Evolutionary conservation across 1,140 invertebrate genomes (phyloP), one percentile per base, ranked within the genome.

Genomic region (Drusus annulatus): DNA sequence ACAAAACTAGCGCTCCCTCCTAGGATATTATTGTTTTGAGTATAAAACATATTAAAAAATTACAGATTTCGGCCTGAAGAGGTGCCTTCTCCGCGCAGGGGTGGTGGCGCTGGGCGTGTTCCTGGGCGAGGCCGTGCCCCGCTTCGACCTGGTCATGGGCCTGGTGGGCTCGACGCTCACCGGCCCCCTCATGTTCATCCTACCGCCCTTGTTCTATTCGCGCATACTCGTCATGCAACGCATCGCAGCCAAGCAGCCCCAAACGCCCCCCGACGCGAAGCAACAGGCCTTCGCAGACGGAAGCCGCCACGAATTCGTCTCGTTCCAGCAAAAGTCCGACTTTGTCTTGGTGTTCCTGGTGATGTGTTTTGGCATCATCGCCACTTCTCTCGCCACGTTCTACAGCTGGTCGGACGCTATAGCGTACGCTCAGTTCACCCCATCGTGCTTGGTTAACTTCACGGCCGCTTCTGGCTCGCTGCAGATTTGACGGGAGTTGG

Each of bases 111-210:
- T 94, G 0, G 93, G 94, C 0, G 92, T 98, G 5, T 92, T 96
- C 19, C 88, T 97, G 5, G 96, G 93, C 0, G 94, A 96, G 88
- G 92, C 94, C 3, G 92, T 98, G 0, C 96, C 97, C 0, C 91
- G 94, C 81, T 98, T 98, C 85, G 96, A 97, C 80, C 90, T 96
- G n/a, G 93, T 98, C 2, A 95, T 98, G 93, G 93, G 96, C 28
- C 88, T 98, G 3, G 93, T 98, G 4, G 94, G 94, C 5, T 96
- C 96, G 16, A 94, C 94, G 0, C 91, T 97, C 0, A 96, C 95
- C 0, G 95, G 95, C 0, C 95, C 95, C 0, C 86, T 98, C 6
- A 93, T 97, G 79, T 97, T 97, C 80, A 91, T 98, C 17, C 91
- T 97, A 23, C 97, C 97, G 0, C 94, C 95, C 0, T 81, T 98